phyloP scores from a whole-genome alignment of 2,888 invertebrate species.

The Apamea anceps region DNA sequence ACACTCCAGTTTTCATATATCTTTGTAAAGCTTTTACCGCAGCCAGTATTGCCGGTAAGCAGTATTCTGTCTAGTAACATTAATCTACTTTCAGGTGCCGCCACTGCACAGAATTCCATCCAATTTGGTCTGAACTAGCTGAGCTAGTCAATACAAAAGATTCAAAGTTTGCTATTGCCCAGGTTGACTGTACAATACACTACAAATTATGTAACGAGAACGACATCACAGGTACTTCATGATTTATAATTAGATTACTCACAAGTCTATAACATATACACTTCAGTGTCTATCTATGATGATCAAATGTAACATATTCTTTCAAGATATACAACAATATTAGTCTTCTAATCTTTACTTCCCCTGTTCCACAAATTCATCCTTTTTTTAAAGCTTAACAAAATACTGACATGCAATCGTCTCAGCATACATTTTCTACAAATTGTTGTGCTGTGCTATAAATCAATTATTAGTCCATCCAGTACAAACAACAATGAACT shows the following conservation, averaged over 20 bases:
- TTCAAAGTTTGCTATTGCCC: constrained; percentile 93
- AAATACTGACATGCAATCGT: not conserved
- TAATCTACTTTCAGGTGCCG: constrained; percentile 92
- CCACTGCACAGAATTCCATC: constrained; percentile 94
- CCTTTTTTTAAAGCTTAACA: not conserved
- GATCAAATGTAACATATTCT: not conserved
- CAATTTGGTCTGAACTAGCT: constrained; percentile 94
- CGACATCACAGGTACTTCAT: constrained; percentile 92
- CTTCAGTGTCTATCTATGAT: not conserved
- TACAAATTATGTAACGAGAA: constrained; percentile 92
- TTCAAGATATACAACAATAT: not conserved
- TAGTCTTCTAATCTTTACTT: not conserved
- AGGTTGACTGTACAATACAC: constrained; percentile 95
- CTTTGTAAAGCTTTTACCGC: constrained; percentile 6
- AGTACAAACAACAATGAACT: not conserved
- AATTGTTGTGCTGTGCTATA: not conserved
- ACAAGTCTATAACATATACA: not conserved
- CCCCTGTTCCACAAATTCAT: not conserved
- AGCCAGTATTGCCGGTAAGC: constrained; percentile 13
- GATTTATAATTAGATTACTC: constrained; percentile 36
- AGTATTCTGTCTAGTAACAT: not conserved
- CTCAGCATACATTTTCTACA: not conserved
- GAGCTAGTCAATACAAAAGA: constrained; percentile 92
- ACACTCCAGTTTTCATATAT: not conserved
- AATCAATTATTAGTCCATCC: not conserved